Evolutionary conservation across 2,888 invertebrate species (phyloP).

Genomic region (Cataglyphis altisquamis): DNA sequence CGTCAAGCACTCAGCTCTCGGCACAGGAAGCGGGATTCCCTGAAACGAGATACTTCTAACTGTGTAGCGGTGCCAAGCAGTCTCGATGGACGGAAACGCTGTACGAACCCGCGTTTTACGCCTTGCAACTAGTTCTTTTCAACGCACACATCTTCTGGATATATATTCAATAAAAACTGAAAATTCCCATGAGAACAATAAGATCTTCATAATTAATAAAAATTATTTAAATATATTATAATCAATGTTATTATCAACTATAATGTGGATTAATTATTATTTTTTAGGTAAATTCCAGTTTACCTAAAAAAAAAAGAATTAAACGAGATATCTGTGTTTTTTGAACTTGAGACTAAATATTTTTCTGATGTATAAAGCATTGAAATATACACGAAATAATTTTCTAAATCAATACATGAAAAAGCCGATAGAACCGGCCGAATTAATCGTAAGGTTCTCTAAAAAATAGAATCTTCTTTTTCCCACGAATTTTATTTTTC

Average conservation of each 20-base stretch:
- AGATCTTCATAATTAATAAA: background rate
- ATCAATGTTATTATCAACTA: too few relatives aligned
- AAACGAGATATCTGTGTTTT: background rate
- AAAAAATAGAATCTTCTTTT: background rate
- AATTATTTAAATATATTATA: background rate
- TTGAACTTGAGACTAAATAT: background rate
- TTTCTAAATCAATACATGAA: slow-evolving; percentile 59
- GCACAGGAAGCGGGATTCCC: slow-evolving; percentile 71
- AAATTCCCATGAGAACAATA: background rate
- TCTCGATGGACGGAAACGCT: slow-evolving; percentile 58
- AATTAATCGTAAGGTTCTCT: background rate
- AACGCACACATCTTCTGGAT: background rate
- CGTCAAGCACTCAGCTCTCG: slow-evolving; percentile 42
- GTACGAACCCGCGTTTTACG: slow-evolving; percentile 25
- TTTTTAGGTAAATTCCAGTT: too few relatives aligned
- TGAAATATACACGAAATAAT: background rate
- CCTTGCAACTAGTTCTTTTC: background rate
- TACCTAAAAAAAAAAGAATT: too few relatives aligned
- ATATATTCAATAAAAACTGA: background rate
- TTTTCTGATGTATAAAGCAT: background rate
- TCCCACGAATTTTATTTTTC: slow-evolving; percentile 29
- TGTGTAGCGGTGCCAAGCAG: slow-evolving; percentile 66
- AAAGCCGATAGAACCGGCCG: slow-evolving; percentile 58
- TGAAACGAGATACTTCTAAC: slow-evolving; percentile 71
- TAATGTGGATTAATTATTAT: too few relatives aligned